Conservation (phyloP, 2,797 vertebrate species). For the Syngnathus acus region DNA sequence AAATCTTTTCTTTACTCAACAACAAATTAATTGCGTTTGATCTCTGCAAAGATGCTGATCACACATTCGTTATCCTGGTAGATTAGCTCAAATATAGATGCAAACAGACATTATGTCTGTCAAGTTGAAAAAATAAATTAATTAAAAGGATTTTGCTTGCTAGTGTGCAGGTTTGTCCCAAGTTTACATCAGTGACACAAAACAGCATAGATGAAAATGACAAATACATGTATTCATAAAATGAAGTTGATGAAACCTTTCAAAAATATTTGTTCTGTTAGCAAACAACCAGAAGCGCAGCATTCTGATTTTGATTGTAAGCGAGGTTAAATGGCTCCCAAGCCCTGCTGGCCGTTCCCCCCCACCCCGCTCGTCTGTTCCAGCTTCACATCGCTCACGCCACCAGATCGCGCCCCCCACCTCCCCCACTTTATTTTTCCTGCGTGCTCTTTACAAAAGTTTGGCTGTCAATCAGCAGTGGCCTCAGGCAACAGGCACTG, state of each 20-base stretch:
- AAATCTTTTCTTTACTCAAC: conserved; percentile 4
- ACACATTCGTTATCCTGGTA: not conserved
- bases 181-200: not conserved
- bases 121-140: not conserved
- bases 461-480: conserved; percentile 91
- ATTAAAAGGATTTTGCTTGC: not conserved
- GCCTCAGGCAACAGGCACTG: conserved; percentile 91
- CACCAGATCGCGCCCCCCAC: conserved; percentile 54
- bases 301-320: conserved; percentile 60
- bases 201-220: not conserved
- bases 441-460: conserved; percentile 74
- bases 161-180: not conserved
- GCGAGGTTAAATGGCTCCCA: conserved; percentile 51
- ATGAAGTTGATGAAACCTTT: not conserved
- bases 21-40: conserved; percentile 6
- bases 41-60: not conserved
- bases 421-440: conserved; percentile 43
- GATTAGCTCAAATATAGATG: not conserved
- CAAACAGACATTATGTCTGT: not conserved
- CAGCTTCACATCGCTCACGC: conserved; percentile 64
- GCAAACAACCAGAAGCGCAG: conserved; percentile 20
- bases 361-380: conserved; percentile 58
- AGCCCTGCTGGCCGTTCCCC: conserved; percentile 1
- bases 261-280: conserved; percentile 10
- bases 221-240: not conserved